These are phyloP conservation scores for Saccostrea echinata DNA, from an alignment of 1,140 invertebrate species.

Conservation along the genomic window DNA sequence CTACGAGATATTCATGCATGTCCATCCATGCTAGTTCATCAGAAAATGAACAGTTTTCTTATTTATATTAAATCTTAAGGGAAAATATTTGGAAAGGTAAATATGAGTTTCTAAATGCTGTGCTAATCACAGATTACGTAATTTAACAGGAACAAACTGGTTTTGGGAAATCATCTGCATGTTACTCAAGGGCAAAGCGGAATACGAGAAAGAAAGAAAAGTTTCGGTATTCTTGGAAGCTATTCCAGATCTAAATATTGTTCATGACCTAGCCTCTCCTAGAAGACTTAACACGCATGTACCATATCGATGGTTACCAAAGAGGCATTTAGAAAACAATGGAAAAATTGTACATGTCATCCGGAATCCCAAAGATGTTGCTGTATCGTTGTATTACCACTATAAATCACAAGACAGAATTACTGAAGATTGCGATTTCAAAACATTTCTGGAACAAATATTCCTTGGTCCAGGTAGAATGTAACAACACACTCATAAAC, in stretches of 20 bases:
- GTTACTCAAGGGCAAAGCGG: constrained; percentile 45
- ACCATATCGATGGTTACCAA: constrained; percentile 47
- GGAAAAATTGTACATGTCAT: constrained; percentile 58
- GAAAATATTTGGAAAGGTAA: no score
- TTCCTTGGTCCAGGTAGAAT: background rate
- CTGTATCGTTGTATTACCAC: constrained; percentile 57
- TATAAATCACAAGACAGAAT: background rate
- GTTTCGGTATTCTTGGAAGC: constrained; percentile 43
- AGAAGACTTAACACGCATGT: constrained; percentile 61
- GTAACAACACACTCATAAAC: no score
- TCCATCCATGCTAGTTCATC: no score
- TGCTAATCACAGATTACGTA: no score
- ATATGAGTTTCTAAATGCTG: no score
- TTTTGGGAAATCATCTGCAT: constrained; percentile 61
- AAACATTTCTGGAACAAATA: background rate
- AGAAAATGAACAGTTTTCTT: no score
- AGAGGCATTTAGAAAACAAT: constrained; percentile 44
- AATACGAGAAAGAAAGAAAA: constrained; percentile 30
- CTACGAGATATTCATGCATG: no score
- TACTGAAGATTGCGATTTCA: background rate
- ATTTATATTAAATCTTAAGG: no score
- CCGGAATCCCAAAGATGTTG: constrained; percentile 60
- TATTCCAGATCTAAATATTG: background rate
- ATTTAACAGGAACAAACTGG: constrained; percentile 62
- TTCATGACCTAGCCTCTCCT: constrained; percentile 56